Evolutionary conservation across 1,140 invertebrate genomes (phyloP), one percentile per base, ranked within the genome.

Genomic region (Aphis gossypii): DNA sequence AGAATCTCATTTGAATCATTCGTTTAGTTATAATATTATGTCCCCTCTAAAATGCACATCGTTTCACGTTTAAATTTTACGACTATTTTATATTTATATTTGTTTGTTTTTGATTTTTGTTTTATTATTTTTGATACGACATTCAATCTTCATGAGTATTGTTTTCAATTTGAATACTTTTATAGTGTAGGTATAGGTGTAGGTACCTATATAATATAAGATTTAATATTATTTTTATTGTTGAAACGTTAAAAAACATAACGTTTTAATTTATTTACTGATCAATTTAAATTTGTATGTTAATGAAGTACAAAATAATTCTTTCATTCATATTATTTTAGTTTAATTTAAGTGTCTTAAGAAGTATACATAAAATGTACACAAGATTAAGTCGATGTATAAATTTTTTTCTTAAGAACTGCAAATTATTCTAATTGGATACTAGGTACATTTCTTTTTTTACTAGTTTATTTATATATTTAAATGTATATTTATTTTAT

Each of bases 41-140:
- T 56, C 92, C 92, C 82, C 92, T 86, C 82, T 93, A 86, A 56
- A 1, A 83, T 44, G 82, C 7, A 41, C 11, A 3, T 86, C n/a
- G 14, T 93, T 84, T 25, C 25, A 51, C 48, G 76, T 86, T 86
- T 20, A 51, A 14, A 56, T 93, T 93, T 93, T 84, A 93, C 38
- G 76, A 93, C 48, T n/a, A 41, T 84, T 51, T 68, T 48, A 48
- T 46, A 82, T 82, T 92, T 86, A 86, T 68, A 86, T 93, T 93
- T 86, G 82, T 93, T 93, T 93, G 76, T 93, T 86, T 90, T 90
- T 30, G 44, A 46, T 83, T 82, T 92, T 92, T 84, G 60, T 93
- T 93, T 93, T 30, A 38, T 84, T 54, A 93, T 93, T 93, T 92
- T 92, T 76, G 46, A 60, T 82, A 46, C 44, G 44, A n/a, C 38